A percentile compares a stretch with the other conserved stretches of the same genome.
These are phyloP conservation scores for Oncorhynchus mykiss DNA, from an alignment of 2,113 vertebrate genomes.

Conservation along the genomic window DNA sequence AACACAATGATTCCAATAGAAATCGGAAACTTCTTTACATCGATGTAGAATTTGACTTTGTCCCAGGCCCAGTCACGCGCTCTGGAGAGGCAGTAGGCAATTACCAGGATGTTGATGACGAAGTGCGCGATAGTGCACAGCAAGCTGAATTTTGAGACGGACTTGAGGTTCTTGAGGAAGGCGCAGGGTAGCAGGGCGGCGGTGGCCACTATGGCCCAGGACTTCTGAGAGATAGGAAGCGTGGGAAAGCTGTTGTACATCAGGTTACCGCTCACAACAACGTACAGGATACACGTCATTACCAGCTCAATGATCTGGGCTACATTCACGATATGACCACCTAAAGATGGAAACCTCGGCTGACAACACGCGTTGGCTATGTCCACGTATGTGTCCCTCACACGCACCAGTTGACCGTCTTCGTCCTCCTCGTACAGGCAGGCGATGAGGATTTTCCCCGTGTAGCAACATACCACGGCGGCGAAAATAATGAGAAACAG, in stretches of 20 bases:
- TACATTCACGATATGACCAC: slow-evolving; percentile 93
- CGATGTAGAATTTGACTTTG: slow-evolving; percentile 98
- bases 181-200: slow-evolving; percentile 91
- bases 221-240: slow-evolving; percentile 93
- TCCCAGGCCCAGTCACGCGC: slow-evolving; percentile 98
- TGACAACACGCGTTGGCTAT: slow-evolving; percentile 98
- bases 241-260: slow-evolving; percentile 99
- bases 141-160: slow-evolving; percentile 97
- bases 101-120: slow-evolving; percentile 95
- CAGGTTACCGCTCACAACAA: slow-evolving; percentile 97
- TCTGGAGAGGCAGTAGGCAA: slow-evolving; percentile 94
- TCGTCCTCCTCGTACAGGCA: slow-evolving; percentile 98
- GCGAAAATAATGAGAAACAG: slow-evolving; percentile 99
- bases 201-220: slow-evolving; percentile 97
- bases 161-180: slow-evolving; percentile 97
- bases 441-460: slow-evolving; percentile 96
- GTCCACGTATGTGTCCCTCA: slow-evolving; percentile 98
- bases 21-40: slow-evolving; percentile 98
- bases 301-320: slow-evolving; percentile 98
- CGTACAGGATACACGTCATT: slow-evolving; percentile 98
- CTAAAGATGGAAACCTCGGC: slow-evolving; percentile 89
- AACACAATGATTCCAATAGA: slow-evolving; percentile 99
- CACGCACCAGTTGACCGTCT: slow-evolving; percentile 93
- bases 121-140: slow-evolving; percentile 97
- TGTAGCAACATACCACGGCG: slow-evolving; percentile 98